Conservation (phyloP, 1,140 invertebrate genomes). For the Trinorchestia longiramus region DNA sequence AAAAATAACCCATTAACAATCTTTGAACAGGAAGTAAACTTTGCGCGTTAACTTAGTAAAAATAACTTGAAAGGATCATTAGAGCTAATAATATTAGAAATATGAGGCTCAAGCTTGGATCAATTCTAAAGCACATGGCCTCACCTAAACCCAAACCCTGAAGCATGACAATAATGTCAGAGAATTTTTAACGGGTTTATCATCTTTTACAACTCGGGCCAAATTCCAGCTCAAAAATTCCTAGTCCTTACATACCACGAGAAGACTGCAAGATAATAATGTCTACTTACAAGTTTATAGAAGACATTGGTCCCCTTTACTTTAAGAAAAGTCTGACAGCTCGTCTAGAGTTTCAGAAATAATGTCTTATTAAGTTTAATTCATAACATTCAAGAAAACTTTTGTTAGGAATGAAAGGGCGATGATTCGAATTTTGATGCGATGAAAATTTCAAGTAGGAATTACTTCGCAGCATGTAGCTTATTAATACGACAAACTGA, state of each 20-base stretch:
- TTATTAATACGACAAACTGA: background rate
- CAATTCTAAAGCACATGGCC: background rate
- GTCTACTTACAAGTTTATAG: background rate
- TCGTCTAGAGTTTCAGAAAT: background rate
- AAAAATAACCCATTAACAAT: background rate
- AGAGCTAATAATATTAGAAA: background rate
- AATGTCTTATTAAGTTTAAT: background rate
- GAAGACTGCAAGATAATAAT: background rate
- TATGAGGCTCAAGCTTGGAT: background rate
- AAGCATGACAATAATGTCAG: background rate
- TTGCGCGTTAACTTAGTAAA: background rate
- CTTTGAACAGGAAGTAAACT: background rate
- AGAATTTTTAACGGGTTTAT: background rate
- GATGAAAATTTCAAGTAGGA: background rate
- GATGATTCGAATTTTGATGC: background rate
- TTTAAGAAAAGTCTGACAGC: background rate
- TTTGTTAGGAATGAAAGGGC: background rate
- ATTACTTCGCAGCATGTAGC: background rate
- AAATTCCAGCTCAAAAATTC: background rate
- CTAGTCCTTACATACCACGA: background rate
- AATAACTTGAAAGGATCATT: background rate
- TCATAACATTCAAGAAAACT: background rate
- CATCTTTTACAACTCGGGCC: background rate
- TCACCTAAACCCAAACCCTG: background rate
- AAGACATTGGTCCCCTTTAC: background rate